A percentile compares a stretch with the other conserved stretches of the same genome.
Conservation (phyloP, 2,113 vertebrate genomes). For the Petaurus breviceps region DNA sequence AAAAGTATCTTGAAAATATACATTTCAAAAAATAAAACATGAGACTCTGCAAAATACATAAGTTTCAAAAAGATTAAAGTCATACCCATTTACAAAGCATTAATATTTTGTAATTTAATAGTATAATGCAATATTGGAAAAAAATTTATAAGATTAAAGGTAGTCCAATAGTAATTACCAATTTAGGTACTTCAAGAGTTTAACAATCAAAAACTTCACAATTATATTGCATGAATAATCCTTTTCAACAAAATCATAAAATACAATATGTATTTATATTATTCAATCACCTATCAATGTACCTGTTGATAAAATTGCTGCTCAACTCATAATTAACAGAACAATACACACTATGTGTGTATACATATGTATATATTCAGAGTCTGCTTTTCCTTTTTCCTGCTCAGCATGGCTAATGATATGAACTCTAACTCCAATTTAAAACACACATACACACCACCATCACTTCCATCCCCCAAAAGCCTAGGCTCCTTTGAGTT, state of each 20-base stretch:
- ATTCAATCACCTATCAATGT: conserved; percentile 7
- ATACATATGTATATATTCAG: neutral
- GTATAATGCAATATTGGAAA: too few relatives aligned
- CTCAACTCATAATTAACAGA: conserved; percentile 29
- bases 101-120: neutral
- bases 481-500: conserved; percentile 51
- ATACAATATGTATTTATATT: conserved; percentile 1
- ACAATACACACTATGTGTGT: conserved; percentile 1
- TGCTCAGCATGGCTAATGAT: neutral
- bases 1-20: conserved; percentile 29
- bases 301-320: neutral
- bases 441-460: conserved; percentile 18
- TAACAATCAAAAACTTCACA: conserved; percentile 1
- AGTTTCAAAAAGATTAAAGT: neutral
- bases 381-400: conserved; percentile 25
- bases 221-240: neutral
- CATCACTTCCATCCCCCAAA: neutral
- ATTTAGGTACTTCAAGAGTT: conserved; percentile 26
- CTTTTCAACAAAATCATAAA: conserved; percentile 32
- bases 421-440: conserved; percentile 40
- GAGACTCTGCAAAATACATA: neutral
- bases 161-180: conserved; percentile 26
- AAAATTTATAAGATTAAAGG: conserved; percentile 8
- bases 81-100: neutral
- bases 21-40: conserved; percentile 4